Conservation (phyloP, 1,140 invertebrate genomes). For the Monochamus saltuarius region DNA sequence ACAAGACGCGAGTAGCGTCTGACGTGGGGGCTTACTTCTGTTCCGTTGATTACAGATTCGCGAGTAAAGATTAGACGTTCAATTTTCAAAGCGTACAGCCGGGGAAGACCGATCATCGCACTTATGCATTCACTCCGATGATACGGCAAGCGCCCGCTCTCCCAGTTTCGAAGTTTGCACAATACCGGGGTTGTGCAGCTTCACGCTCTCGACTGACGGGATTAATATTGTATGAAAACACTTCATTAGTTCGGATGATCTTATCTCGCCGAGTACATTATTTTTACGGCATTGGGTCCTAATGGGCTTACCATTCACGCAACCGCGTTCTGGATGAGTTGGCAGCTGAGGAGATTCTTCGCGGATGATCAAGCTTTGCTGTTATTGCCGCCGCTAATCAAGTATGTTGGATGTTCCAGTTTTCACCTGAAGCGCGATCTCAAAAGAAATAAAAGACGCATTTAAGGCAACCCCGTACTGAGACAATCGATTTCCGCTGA, state of each 20-base stretch:
- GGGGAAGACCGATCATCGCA: constrained; percentile 14
- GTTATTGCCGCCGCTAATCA: too few relatives aligned
- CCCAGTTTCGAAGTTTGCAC: constrained; percentile 13
- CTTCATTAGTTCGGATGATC: constrained; percentile 33
- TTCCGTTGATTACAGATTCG: constrained; percentile 20
- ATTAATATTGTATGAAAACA: constrained; percentile 32
- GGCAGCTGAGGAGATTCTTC: too few relatives aligned
- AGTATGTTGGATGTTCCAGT: too few relatives aligned
- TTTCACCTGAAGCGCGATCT: too few relatives aligned
- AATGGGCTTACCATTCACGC: too few relatives aligned
- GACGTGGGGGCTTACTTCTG: constrained; percentile 18
- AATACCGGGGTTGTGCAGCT: neutral
- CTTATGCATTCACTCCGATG: constrained; percentile 13
- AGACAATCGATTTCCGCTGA: too few relatives aligned
- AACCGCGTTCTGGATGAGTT: too few relatives aligned
- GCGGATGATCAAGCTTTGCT: too few relatives aligned
- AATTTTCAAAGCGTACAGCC: constrained; percentile 18
- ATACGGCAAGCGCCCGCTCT: constrained; percentile 7
- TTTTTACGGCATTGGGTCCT: too few relatives aligned
- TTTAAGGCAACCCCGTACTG: too few relatives aligned
- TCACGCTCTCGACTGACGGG: constrained; percentile 11
- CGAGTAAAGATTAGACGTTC: constrained; percentile 14
- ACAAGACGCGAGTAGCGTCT: neutral
- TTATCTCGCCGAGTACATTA: constrained; percentile 14
- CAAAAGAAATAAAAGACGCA: too few relatives aligned